Evolutionary conservation across 2,888 invertebrate species (phyloP).

Genomic region (Hyposoter dolosus): DNA sequence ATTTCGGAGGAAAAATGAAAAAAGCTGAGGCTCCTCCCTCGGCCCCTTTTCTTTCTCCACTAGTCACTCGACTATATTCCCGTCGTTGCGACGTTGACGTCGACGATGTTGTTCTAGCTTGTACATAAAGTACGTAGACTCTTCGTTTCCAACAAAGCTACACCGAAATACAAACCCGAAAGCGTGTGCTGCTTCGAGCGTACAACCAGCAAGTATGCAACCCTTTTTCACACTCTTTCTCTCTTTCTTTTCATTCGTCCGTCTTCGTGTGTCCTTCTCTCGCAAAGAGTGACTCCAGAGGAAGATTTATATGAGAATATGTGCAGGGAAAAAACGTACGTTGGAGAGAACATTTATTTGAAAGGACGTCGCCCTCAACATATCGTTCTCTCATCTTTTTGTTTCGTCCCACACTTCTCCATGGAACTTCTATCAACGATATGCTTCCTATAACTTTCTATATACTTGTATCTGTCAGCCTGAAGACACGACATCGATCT

Average conservation of each 20-base stretch:
- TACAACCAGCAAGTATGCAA: conserved; percentile 41
- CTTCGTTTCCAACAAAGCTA: conserved; percentile 57
- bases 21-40: conserved; percentile 50
- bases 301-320: conserved; percentile 17
- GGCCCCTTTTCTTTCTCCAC: conserved; percentile 32
- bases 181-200: conserved; percentile 19
- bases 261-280: not conserved
- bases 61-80: conserved; percentile 49
- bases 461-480: not conserved
- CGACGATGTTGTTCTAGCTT: conserved; percentile 39
- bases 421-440: conserved; percentile 23
- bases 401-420: not conserved
- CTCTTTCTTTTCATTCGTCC: conserved; percentile 2
- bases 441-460: not conserved
- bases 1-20: conserved; percentile 66
- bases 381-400: conserved; percentile 17
- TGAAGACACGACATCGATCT: conserved; percentile 28
- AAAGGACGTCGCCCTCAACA: conserved; percentile 40
- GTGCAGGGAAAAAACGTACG: not conserved
- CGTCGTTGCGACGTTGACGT: conserved; percentile 31
- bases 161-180: conserved; percentile 52
- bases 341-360: conserved; percentile 25
- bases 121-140: conserved; percentile 41
- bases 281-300: conserved; percentile 4
- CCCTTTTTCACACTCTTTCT: conserved; percentile 9